Conservation (phyloP, 2,113 vertebrate genomes). For the Leucopsar rothschildi region DNA sequence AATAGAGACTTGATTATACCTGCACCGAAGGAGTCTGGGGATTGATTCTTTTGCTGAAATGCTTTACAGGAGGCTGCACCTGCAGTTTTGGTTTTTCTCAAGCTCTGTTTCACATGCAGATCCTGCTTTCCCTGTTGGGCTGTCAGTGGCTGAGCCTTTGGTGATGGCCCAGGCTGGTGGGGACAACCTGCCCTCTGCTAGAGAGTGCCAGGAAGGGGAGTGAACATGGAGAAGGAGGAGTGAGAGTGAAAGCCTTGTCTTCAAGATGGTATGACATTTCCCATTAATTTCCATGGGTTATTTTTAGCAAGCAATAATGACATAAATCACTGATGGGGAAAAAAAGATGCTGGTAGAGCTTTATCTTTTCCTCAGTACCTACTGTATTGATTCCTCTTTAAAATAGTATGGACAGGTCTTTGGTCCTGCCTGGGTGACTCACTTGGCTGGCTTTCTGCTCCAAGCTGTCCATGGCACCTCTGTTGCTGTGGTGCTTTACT, state of each 20-base stretch:
- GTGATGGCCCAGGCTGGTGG: neutral
- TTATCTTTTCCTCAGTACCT: neutral
- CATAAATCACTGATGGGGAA: neutral
- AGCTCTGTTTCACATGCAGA: neutral
- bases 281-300: neutral
- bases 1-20: neutral
- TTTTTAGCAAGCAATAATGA: neutral
- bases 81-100: neutral
- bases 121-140: rapidly evolving
- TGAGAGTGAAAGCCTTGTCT: neutral
- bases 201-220: neutral
- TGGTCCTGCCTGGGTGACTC: neutral
- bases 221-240: neutral
- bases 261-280: neutral
- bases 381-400: neutral
- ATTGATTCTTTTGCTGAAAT: neutral
- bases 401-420: neutral
- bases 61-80: neutral
- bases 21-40: neutral
- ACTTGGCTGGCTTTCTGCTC: neutral
- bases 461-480: neutral
- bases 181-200: rapidly evolving
- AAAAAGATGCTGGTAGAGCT: neutral
- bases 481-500: neutral
- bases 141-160: neutral